A percentile compares a stretch with the other conserved stretches of the same genome.
Conservation (phyloP, 2,797 vertebrate genomes). For the Tiaroga cobitis region DNA sequence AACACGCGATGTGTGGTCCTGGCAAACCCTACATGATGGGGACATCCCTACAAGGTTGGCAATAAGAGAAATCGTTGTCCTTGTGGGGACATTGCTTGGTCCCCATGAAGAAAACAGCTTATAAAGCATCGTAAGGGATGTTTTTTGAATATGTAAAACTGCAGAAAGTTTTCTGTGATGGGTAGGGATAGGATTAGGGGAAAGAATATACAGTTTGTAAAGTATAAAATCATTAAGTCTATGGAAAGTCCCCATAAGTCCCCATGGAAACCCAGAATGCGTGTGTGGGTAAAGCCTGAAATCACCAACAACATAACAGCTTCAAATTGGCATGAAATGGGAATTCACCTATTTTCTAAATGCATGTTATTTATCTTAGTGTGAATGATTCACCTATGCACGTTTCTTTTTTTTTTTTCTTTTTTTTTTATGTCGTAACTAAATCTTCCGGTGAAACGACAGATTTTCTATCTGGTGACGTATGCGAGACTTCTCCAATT, state of each 20-base stretch:
- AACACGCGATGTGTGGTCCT: not conserved
- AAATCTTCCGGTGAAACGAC: no score
- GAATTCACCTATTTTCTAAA: not conserved
- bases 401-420: no score
- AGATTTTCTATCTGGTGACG: not conserved
- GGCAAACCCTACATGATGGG: not conserved
- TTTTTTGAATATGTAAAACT: not conserved
- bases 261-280: not conserved
- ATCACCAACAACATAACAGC: not conserved
- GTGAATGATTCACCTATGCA: not conserved
- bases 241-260: not conserved
- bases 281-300: constrained; percentile 11
- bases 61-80: not conserved
- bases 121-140: not conserved
- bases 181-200: not conserved
- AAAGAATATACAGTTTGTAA: not conserved
- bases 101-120: not conserved
- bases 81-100: not conserved
- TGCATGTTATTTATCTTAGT: not conserved
- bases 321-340: not conserved
- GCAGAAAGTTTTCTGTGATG: not conserved
- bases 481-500: not conserved
- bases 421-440: no score
- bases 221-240: not conserved
- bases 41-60: not conserved